These are phyloP conservation scores for Timandra comae DNA, from an alignment of 2,888 invertebrate genomes.

Conservation along the genomic window DNA sequence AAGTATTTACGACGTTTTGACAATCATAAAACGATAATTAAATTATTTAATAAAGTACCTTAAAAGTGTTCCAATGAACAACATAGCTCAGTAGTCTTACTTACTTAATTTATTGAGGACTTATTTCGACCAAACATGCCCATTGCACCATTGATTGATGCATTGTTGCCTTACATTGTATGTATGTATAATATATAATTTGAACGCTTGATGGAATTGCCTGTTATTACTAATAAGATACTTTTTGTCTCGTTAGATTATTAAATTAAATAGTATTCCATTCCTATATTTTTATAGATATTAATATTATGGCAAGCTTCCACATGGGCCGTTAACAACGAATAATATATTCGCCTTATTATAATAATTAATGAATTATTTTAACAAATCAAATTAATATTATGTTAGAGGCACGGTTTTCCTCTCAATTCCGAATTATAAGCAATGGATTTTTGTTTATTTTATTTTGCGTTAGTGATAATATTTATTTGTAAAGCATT, in stretches of 20 bases:
- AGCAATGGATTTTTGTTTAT: constrained; percentile 21
- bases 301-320: constrained; percentile 16
- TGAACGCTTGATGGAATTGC: constrained; percentile 43
- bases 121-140: too few species aligned
- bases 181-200: constrained; percentile 20
- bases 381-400: not conserved
- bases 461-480: constrained; percentile 36
- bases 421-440: constrained; percentile 54
- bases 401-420: constrained; percentile 9
- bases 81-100: constrained; percentile 2
- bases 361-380: not conserved
- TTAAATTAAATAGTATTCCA: constrained; percentile 31
- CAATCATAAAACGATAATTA: too few species aligned
- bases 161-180: constrained; percentile 56
- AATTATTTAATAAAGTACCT: constrained; percentile 1
- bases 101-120: too few species aligned
- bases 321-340: constrained; percentile 41
- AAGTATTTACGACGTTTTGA: constrained; percentile 14
- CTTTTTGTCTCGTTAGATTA: constrained; percentile 24
- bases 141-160: constrained; percentile 24
- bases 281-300: constrained; percentile 27
- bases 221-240: constrained; percentile 32
- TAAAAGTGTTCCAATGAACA: too few species aligned
- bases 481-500: constrained; percentile 28
- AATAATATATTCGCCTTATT: constrained; percentile 19